Evolutionary conservation across 2,888 invertebrate species (phyloP), one percentile per base, ranked within the genome.

Genomic region (Eupithecia subumbrata): DNA sequence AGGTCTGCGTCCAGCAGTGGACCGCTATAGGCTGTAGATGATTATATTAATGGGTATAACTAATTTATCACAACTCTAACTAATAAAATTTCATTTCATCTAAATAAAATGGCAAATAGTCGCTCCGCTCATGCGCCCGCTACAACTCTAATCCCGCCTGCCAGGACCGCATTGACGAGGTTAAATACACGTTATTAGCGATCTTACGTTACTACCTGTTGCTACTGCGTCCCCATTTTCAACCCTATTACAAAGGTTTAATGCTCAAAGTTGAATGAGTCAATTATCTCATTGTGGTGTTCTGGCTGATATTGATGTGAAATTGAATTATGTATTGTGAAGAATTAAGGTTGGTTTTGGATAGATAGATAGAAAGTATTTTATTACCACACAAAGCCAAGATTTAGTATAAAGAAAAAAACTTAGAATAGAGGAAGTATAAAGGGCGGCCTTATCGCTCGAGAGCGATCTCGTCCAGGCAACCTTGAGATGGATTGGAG

Each of bases 111-210:
- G 56, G 25, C 22, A 43, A 43, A 4, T 43, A 43, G 14, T 43
- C 43, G 43, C 43, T 12, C 12, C 3, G 43, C 43, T 43, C 43
- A 43, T 43, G 52, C 60, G 16, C 37, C 67, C 79, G 72, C 75
- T 72, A 43, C 18, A 30, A 71, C 48, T 73, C n/a, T 30, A 37
- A 77, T 77, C 78, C 60, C 43, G 66, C 37, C 22, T 66, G 5
- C 48, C 73, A 52, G 70, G 76, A 73, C 74, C 66, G 75, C 75
- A 78, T 81, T 83, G 80, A 82, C 69, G 81, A 83, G 84, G 85
- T 86, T 83, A 87, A 86, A 84, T 85, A 80, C 79, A 82, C 5
- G 76, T 80, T 77, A 86, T 85, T 84, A 84, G 79, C 74, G 70
- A 79, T 78, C 74, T 82, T 78, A 82, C 76, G 71, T 72, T 76